Base-by-base conservation (phyloP, 2,113 vertebrate genomes). In the Crocuta crocuta region DNA sequence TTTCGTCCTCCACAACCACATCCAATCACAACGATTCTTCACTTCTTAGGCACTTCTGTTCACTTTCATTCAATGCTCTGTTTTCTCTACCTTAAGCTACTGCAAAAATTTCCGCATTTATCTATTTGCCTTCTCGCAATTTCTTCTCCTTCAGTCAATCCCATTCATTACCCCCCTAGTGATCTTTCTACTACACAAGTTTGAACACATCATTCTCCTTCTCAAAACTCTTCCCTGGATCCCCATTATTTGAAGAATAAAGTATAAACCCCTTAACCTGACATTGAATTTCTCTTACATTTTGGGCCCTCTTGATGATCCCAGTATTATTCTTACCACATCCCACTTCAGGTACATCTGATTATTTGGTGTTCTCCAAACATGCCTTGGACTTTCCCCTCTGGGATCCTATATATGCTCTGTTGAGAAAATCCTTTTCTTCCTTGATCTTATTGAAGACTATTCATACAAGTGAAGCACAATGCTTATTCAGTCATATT, bases 241-340 rank as follows among this genome's bases (percentile, higher is more conserved):
- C 31, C 66, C 21, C 63, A 87, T 95, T 87, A 83, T 91, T 84
- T 80, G 80, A 95, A 91, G 79, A 93, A 78, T 94, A 78, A 90
- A 90, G 70, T 65, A 48, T 45, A 68, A 74, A 84, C 28, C 55
- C 79, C n/a, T 89, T 53, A 95, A 83, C 24, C 33, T 68, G 65
- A 48, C n/a, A 50, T 83, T 85, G 68, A 63, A 65, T 96, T 83
- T 83, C 81, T 55, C 39, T 70, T 79, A 8, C 76, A 26, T 89
- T 89, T 90, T 65, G 83, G 55, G 35, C 76, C 55, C 24, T 66
- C n/a, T 68, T 31, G 96, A 55, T 83, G 45, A 21, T 39, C 26
- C 21, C 33, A 45, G 61, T 7, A 45, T 66, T 65, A 39, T 35
- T 85, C 19, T 61, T 81, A 80, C 39, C 7, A 39, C 13, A 24